Evolutionary conservation across 2,113 vertebrate genomes (phyloP).

Genomic region (Pachycephala philippinensis): DNA sequence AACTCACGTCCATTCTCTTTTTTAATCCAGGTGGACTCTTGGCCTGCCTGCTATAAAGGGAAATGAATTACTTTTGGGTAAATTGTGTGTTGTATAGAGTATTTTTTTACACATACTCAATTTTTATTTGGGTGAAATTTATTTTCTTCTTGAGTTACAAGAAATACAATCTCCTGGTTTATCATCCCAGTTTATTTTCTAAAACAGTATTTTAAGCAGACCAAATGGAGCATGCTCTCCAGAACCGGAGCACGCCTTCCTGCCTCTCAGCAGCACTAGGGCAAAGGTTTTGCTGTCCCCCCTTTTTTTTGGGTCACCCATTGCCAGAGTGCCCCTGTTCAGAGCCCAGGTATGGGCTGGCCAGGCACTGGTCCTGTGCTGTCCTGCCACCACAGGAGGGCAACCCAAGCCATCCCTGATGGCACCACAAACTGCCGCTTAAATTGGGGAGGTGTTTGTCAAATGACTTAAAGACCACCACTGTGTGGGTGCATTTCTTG

Average conservation of each 20-base stretch:
- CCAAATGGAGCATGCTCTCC: neutral
- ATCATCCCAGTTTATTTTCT: neutral
- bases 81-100: neutral
- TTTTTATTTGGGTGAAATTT: neutral
- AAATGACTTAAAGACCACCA: neutral
- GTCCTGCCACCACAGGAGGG: neutral
- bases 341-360: neutral
- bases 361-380: neutral
- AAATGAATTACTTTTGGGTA: neutral
- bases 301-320: rapidly evolving
- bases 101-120: neutral
- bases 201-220: neutral
- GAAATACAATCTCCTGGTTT: neutral
- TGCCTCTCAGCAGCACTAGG: neutral
- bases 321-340: neutral
- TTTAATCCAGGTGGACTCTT: neutral
- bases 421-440: neutral
- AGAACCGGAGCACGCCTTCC: rapidly evolving
- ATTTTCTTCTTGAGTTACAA: neutral
- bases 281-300: neutral
- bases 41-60: neutral
- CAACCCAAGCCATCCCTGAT: neutral
- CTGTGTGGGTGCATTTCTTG: rapidly evolving
- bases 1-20: neutral
- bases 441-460: neutral